These are phyloP conservation scores for Darevskia mixta DNA, from an alignment of 2,797 vertebrate species.

Conservation along the genomic window DNA sequence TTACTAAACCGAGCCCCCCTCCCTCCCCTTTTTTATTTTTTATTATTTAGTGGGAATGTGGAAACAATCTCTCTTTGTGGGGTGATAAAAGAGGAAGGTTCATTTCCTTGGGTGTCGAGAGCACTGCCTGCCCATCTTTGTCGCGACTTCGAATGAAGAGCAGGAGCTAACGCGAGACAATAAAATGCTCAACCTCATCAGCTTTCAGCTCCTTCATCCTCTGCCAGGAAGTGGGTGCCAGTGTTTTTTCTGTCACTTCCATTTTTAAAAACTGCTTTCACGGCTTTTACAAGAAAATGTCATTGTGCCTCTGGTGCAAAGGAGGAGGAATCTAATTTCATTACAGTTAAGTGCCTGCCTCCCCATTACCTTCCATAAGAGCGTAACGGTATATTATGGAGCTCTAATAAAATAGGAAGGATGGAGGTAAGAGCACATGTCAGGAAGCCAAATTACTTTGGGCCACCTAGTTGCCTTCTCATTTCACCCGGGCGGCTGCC, in stretches of 20 bases:
- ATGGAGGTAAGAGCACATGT: constrained; percentile 73
- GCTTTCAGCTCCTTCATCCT: constrained; percentile 64
- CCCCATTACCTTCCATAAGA: constrained; percentile 74
- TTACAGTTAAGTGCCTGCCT: constrained; percentile 77
- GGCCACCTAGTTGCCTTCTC: constrained; percentile 69
- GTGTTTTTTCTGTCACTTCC: constrained; percentile 49
- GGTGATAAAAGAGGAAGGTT: constrained; percentile 53
- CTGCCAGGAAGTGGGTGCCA: constrained; percentile 58
- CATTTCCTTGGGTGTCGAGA: constrained; percentile 44
- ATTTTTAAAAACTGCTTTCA: constrained; percentile 72
- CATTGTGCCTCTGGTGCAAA: constrained; percentile 58
- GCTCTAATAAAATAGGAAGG: constrained; percentile 78
- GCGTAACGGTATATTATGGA: constrained; percentile 74
- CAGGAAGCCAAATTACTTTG: constrained; percentile 77
- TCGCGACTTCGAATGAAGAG: constrained; percentile 62
- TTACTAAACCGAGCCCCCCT: constrained; percentile 22
- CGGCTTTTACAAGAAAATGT: constrained; percentile 73
- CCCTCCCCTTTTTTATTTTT: background rate
- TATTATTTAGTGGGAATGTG: constrained; percentile 40
- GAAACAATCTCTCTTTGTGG: constrained; percentile 15
- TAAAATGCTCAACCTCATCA: constrained; percentile 64
- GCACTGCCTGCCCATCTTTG: constrained; percentile 47
- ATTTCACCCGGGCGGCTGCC: constrained; percentile 69
- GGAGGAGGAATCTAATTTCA: constrained; percentile 73
- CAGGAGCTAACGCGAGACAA: constrained; percentile 42